These are phyloP conservation scores for Gymnoscopelus microlampas DNA, from an alignment of 2,797 vertebrate genomes.

Conservation along the genomic window DNA sequence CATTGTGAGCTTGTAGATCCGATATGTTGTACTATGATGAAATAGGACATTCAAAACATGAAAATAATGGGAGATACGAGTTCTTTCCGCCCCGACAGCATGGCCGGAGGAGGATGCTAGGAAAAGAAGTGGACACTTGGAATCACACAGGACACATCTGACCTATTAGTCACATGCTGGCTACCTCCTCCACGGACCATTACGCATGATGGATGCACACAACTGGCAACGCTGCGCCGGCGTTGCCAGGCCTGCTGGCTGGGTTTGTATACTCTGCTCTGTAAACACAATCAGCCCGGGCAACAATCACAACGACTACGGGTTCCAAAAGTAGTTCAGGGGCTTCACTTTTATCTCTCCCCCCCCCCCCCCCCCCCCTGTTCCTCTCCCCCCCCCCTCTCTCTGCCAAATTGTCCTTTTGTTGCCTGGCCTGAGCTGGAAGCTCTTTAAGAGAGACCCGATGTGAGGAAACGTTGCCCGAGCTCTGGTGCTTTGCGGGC, in stretches of 20 bases:
- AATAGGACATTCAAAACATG: too few relatives aligned
- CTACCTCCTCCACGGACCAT: conserved; percentile 56
- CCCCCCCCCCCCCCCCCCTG: not conserved
- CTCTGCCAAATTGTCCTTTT: conserved; percentile 56
- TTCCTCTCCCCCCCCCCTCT: not conserved
- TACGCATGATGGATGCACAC: conserved; percentile 54
- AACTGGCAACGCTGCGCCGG: not conserved
- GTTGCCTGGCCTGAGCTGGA: conserved; percentile 40
- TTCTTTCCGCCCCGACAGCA: not conserved
- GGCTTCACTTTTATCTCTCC: conserved; percentile 40
- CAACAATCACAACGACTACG: conserved; percentile 16
- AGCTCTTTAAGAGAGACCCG: conserved; percentile 37
- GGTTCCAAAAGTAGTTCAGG: conserved; percentile 42
- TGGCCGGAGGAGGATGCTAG: conserved; percentile 20
- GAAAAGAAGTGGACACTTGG: conserved; percentile 29
- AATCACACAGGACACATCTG: conserved; percentile 52
- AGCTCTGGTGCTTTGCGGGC: conserved; percentile 21
- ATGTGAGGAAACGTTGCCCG: conserved; percentile 27
- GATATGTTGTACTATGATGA: too few relatives aligned
- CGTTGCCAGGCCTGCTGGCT: conserved; percentile 25
- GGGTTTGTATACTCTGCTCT: conserved; percentile 21
- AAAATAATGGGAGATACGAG: too few relatives aligned
- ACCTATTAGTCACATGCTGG: conserved; percentile 63
- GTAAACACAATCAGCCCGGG: conserved; percentile 44
- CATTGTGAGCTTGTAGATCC: too few relatives aligned